Conservation (phyloP, 2,113 vertebrate genomes). For the Natator depressus region DNA sequence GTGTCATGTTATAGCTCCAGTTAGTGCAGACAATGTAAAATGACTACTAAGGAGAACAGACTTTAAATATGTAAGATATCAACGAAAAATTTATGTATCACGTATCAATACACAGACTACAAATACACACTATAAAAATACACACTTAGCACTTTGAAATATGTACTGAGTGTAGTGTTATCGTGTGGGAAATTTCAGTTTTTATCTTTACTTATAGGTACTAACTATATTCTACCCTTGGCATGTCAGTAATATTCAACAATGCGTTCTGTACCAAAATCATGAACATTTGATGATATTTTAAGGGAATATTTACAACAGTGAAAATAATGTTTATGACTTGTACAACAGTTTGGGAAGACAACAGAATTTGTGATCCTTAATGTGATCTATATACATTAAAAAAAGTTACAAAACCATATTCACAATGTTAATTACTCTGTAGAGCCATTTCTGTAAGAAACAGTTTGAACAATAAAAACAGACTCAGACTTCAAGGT, state of each 20-base stretch:
- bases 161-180: neutral
- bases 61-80: neutral
- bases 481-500: too few species aligned
- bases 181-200: neutral
- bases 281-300: neutral
- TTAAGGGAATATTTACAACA: neutral
- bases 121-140: neutral
- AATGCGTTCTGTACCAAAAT: neutral
- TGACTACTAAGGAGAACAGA: neutral
- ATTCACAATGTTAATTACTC: neutral
- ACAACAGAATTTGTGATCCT: neutral
- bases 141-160: neutral
- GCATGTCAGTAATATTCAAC: neutral
- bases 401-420: neutral
- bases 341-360: neutral
- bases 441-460: neutral
- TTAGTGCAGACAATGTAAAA: neutral
- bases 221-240: neutral
- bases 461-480: neutral
- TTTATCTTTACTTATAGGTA: neutral
- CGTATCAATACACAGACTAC: neutral
- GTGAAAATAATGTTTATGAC: neutral
- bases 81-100: neutral
- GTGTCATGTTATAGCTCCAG: neutral
- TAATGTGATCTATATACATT: neutral